phyloP scores from a whole-genome alignment of 1,140 invertebrate species.

The Drosophila teissieri region DNA sequence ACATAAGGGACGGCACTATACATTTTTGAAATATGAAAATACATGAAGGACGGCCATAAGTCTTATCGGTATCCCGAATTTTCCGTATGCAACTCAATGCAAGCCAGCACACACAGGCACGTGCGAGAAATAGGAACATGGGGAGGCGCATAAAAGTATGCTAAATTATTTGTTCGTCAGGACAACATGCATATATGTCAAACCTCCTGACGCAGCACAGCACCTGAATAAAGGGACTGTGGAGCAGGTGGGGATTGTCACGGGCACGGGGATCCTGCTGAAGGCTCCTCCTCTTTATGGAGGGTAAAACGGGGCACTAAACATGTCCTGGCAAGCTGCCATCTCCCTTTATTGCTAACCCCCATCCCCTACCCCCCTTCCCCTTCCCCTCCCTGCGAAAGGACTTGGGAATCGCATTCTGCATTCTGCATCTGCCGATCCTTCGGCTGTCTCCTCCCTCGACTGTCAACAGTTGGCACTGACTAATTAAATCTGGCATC shows the following conservation, averaged over 20 bases:
- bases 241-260: background rate
- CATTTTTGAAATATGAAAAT: background rate
- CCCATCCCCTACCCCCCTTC: background rate
- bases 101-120: background rate
- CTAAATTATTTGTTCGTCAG: slow-evolving; percentile 47
- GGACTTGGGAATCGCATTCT: slow-evolving; percentile 26
- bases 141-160: slow-evolving; percentile 46
- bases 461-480: slow-evolving; percentile 40
- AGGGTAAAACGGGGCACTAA: slow-evolving; percentile 33
- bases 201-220: slow-evolving; percentile 12
- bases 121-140: background rate
- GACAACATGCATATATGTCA: slow-evolving; percentile 26
- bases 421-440: slow-evolving; percentile 35
- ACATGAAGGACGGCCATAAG: background rate
- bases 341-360: slow-evolving; percentile 32
- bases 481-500: slow-evolving; percentile 48
- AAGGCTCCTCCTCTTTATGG: slow-evolving; percentile 39
- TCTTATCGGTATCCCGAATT: background rate
- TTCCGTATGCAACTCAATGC: slow-evolving; percentile 15
- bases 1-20: too few species aligned
- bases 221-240: slow-evolving; percentile 10
- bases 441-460: slow-evolving; percentile 19
- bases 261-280: background rate
- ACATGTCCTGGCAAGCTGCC: slow-evolving; percentile 52
- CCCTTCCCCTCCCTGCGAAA: slow-evolving; percentile 3